These are phyloP conservation scores for Drosophila colorata DNA, from an alignment of 2,888 invertebrate genomes.

Conservation along the genomic window DNA sequence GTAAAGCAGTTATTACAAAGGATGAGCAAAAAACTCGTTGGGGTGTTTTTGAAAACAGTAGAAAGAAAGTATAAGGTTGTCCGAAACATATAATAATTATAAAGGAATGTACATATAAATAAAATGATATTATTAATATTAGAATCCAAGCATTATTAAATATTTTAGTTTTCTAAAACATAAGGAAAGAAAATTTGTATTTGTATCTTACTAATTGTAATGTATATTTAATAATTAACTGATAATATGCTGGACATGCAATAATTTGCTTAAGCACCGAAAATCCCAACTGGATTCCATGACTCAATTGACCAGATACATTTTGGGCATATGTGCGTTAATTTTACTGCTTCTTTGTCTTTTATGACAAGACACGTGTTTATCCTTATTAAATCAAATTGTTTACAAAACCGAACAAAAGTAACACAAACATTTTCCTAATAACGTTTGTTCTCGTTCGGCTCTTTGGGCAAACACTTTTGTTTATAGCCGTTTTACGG, in stretches of 20 bases:
- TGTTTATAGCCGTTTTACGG: slow-evolving; percentile 78
- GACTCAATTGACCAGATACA: slow-evolving; percentile 29
- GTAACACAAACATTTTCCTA: slow-evolving; percentile 43
- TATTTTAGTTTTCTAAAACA: too few relatives aligned
- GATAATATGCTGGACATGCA: background rate
- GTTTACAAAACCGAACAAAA: slow-evolving; percentile 33
- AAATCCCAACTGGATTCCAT: slow-evolving; percentile 15
- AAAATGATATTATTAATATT: too few relatives aligned
- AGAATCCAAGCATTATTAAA: too few relatives aligned
- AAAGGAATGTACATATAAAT: too few relatives aligned
- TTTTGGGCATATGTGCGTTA: slow-evolving; percentile 36
- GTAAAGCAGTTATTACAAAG: background rate
- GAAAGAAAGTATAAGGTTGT: background rate
- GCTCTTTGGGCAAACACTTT: slow-evolving; percentile 58
- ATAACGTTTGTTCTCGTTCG: slow-evolving; percentile 34
- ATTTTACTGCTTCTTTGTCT: slow-evolving; percentile 19
- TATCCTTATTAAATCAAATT: slow-evolving; percentile 68
- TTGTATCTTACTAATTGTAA: too few relatives aligned
- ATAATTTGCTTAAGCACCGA: background rate
- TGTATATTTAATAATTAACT: too few relatives aligned
- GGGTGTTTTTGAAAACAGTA: background rate
- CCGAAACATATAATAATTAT: too few relatives aligned
- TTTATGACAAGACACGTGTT: slow-evolving; percentile 51
- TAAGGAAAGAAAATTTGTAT: too few relatives aligned
- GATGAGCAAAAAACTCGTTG: background rate